These are phyloP conservation scores for Drosophila barbarae DNA, from an alignment of 2,888 invertebrate species.

Conservation along the genomic window DNA sequence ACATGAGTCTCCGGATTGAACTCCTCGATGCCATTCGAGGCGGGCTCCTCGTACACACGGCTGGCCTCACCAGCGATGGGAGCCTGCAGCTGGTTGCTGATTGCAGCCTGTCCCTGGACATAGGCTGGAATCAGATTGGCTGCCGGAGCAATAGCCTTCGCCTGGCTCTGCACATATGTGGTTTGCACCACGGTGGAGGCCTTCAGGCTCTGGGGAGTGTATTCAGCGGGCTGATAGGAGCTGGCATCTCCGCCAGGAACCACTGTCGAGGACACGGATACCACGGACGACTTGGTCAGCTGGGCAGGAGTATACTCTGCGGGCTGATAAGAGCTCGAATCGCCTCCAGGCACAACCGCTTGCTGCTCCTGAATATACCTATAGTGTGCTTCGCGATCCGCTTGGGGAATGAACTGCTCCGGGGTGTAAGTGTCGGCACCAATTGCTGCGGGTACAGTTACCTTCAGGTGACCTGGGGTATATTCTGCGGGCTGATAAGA, in stretches of 20 bases:
- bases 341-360: slow-evolving; percentile 8
- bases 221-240: slow-evolving; percentile 22
- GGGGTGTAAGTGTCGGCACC: slow-evolving; percentile 51
- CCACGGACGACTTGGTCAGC: neutral
- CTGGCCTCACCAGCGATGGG: slow-evolving; percentile 26
- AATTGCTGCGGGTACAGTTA: slow-evolving; percentile 17
- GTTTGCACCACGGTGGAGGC: neutral
- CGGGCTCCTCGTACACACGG: slow-evolving; percentile 54
- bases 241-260: slow-evolving; percentile 9
- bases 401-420: slow-evolving; percentile 47
- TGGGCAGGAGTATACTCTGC: slow-evolving; percentile 4
- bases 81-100: slow-evolving; percentile 29
- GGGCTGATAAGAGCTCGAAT: slow-evolving; percentile 25
- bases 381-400: slow-evolving; percentile 42
- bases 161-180: slow-evolving; percentile 8
- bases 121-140: slow-evolving; percentile 32
- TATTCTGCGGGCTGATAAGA: slow-evolving; percentile 30
- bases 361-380: slow-evolving; percentile 24
- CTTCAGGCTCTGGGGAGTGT: slow-evolving; percentile 18
- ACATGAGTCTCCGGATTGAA: slow-evolving; percentile 56
- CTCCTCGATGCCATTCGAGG: slow-evolving; percentile 63
- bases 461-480: slow-evolving; percentile 5
- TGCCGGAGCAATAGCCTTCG: neutral
- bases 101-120: slow-evolving; percentile 22
- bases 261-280: neutral